Evolutionary conservation across 2,888 invertebrate genomes (phyloP).

Genomic region (Nemotelus pantherinus): DNA sequence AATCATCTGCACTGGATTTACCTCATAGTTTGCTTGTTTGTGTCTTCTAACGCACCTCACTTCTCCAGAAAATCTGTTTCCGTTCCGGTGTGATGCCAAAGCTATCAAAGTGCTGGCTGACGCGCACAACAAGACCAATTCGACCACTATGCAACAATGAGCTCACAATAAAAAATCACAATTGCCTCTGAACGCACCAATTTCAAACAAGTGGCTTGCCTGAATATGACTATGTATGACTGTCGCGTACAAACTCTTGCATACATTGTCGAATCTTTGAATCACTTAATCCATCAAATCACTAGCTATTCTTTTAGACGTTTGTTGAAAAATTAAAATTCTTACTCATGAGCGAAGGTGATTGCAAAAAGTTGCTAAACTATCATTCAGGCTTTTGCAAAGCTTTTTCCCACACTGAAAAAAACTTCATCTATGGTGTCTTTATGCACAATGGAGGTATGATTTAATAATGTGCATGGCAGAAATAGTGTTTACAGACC

Average conservation of each 20-base stretch:
- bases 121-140: not conserved
- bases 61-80: not conserved
- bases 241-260: not conserved
- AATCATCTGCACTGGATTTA: not conserved
- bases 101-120: not conserved
- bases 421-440: not conserved
- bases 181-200: slow-evolving; percentile 10
- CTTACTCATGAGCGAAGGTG: slow-evolving; percentile 35
- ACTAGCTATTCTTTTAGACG: slow-evolving; percentile 10
- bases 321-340: slow-evolving; percentile 15
- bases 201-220: not conserved
- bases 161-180: not conserved
- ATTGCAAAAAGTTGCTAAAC: slow-evolving; percentile 30
- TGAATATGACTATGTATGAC: not conserved
- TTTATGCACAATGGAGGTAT: slow-evolving; percentile 8
- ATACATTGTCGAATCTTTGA: too few relatives aligned
- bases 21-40: not conserved
- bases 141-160: not conserved
- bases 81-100: not conserved
- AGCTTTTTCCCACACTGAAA: slow-evolving; percentile 24
- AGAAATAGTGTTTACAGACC: not conserved
- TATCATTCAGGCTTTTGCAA: slow-evolving; percentile 15
- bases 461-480: not conserved
- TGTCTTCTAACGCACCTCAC: not conserved
- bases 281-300: too few relatives aligned